phyloP scores from a whole-genome alignment of 2,888 invertebrate species.

The Liodrosophila aerea region DNA sequence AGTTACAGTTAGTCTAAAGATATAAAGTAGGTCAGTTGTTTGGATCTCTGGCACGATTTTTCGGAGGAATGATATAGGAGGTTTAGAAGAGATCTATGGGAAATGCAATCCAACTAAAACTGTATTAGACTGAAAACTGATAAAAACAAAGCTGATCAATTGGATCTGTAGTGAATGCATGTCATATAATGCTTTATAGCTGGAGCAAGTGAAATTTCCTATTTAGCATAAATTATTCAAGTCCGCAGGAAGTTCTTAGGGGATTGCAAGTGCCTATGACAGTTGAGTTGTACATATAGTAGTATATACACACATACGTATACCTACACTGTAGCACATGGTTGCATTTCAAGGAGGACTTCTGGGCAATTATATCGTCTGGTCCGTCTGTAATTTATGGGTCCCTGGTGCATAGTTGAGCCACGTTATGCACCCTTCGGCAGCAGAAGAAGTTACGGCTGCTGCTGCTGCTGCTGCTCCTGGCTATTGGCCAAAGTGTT shows the following conservation, averaged over 20 bases:
- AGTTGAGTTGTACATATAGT: conserved; percentile 11
- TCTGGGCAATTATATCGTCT: conserved; percentile 43
- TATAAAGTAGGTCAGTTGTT: too few species aligned
- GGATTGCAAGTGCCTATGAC: conserved; percentile 14
- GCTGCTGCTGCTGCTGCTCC: conserved; percentile 8
- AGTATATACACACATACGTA: neutral
- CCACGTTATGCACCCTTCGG: conserved; percentile 29
- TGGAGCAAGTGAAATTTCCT: too few species aligned
- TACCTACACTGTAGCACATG: too few species aligned
- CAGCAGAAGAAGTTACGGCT: neutral
- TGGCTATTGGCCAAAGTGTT: conserved; percentile 39
- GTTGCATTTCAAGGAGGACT: conserved; percentile 10
- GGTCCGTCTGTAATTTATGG: conserved; percentile 41
- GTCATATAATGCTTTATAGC: too few species aligned
- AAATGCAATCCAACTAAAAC: too few species aligned
- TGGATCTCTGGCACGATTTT: too few species aligned
- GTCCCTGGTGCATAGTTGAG: conserved; percentile 56
- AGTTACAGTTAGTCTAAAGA: too few species aligned
- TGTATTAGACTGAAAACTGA: too few species aligned
- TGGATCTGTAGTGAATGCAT: too few species aligned
- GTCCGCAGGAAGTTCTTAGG: conserved; percentile 12
- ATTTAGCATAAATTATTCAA: neutral
- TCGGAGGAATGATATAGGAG: too few species aligned
- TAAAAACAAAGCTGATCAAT: too few species aligned
- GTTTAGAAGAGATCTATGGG: too few species aligned